A percentile compares a stretch with the other conserved stretches of the same genome.
Conservation (phyloP, 2,797 vertebrate species). For the Champsocephalus esox region DNA sequence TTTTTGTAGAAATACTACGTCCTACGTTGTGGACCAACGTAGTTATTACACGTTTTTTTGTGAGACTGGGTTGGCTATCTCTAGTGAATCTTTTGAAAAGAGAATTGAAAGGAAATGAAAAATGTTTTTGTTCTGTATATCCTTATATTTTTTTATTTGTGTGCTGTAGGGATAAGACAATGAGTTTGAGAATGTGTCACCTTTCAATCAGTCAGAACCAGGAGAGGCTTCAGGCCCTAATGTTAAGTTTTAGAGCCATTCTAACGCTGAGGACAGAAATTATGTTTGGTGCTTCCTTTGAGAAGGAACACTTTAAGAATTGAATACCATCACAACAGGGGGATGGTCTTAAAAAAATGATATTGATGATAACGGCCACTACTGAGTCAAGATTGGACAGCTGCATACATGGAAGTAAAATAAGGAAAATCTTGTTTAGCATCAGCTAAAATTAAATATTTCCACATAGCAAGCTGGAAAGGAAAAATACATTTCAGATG, state of each 20-base stretch:
- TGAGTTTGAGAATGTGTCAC: conserved; percentile 28
- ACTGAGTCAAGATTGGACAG: not conserved
- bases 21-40: too few relatives aligned
- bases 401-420: not conserved
- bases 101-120: conserved; percentile 42
- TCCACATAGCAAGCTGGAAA: not conserved
- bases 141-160: conserved; percentile 14
- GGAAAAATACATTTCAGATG: not conserved
- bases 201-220: not conserved
- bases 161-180: not conserved
- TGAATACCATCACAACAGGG: conserved; percentile 5
- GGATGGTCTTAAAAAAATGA: not conserved
- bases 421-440: conserved; percentile 4
- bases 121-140: conserved; percentile 28
- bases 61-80: not conserved
- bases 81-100: conserved; percentile 5
- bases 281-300: not conserved
- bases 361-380: not conserved
- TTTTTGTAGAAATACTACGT: too few relatives aligned
- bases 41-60: too few relatives aligned
- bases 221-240: not conserved
- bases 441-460: conserved; percentile 15
- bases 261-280: conserved; percentile 6
- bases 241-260: conserved; percentile 2
- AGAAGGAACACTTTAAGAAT: conserved; percentile 12